Evolutionary conservation across 2,113 vertebrate genomes (phyloP), one percentile per base, ranked within the genome.

Genomic region (Planiliza haematocheilus): DNA sequence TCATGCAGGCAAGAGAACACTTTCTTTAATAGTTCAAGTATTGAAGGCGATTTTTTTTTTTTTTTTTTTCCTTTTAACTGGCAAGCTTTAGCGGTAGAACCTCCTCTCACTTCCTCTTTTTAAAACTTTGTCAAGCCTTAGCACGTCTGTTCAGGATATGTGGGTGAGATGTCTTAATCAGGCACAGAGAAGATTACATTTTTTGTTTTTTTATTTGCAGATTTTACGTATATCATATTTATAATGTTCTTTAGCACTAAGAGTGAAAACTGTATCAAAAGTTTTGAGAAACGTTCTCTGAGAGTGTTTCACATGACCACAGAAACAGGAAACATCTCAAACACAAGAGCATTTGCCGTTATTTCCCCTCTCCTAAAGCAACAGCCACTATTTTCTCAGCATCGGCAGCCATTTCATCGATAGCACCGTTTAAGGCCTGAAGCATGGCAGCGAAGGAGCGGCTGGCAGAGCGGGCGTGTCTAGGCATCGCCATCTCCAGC

Each of bases 351-450:
- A 9, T 8, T 14, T 12, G 17, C 2, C 0, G 10, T 89, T 4
- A 91, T 21, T 89, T 70, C 14, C 24, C 52, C 48, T 72, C 74
- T 41, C 34, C 63, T 7, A 82, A 43, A 70, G 81, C 88, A 46
- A 60, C 72, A 21, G n/a, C 36, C 17, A 90, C 53, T 61, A 93
- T 88, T 46, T 85, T 92, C 24, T 89, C 88, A 16, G 91, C 88
- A 75, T 93, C 93, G 6, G 67, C 69, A 7, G 86, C 88, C 92
- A 94, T 93, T 56, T 94, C 93, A 48, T 93, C 92, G 1, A 91
- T 86, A 14, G 92, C 81, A 2, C 57, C 21, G 13, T 91, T 92
- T 10, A 94, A 72, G 0, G 91, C 84, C 24, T 91, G 88, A 50
- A 93, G 48, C 93, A 92, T 93, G 34, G 90, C 82, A 0, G 79